These are phyloP conservation scores for Philereme vetulata DNA, from an alignment of 2,888 invertebrate genomes.

Conservation along the genomic window DNA sequence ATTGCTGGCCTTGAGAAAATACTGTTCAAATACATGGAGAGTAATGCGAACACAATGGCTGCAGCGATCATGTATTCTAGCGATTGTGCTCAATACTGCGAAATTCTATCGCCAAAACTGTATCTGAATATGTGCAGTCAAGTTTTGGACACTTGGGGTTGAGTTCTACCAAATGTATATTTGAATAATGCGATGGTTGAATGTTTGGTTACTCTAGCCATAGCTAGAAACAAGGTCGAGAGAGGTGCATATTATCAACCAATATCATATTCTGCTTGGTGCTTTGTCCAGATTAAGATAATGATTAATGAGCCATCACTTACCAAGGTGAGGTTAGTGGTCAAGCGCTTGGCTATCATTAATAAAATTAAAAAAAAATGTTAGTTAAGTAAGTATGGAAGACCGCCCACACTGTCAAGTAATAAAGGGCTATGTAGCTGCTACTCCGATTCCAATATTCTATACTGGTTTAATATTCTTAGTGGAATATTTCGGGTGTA, in stretches of 20 bases:
- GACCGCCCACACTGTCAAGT: too few relatives aligned
- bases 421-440: too few relatives aligned
- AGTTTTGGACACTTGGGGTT: slow-evolving; percentile 77
- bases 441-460: too few relatives aligned
- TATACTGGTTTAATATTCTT: too few relatives aligned
- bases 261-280: slow-evolving; percentile 12
- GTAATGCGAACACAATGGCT: slow-evolving; percentile 72
- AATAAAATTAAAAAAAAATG: too few relatives aligned
- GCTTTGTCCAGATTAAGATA: background rate
- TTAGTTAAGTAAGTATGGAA: too few relatives aligned
- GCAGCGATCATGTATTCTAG: slow-evolving; percentile 76
- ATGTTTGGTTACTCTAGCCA: background rate
- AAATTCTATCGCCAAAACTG: slow-evolving; percentile 74
- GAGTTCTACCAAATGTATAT: slow-evolving; percentile 13
- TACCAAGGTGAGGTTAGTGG: too few relatives aligned
- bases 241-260: background rate
- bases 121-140: slow-evolving; percentile 78
- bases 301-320: too few relatives aligned
- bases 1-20: slow-evolving; percentile 81
- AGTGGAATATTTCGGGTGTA: too few relatives aligned
- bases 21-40: slow-evolving; percentile 81
- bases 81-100: slow-evolving; percentile 72
- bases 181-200: too few relatives aligned
- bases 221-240: background rate
- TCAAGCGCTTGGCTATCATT: too few relatives aligned